Evolutionary conservation across 2,797 vertebrate species (phyloP).

Genomic region (Gallinago nigripennis): DNA sequence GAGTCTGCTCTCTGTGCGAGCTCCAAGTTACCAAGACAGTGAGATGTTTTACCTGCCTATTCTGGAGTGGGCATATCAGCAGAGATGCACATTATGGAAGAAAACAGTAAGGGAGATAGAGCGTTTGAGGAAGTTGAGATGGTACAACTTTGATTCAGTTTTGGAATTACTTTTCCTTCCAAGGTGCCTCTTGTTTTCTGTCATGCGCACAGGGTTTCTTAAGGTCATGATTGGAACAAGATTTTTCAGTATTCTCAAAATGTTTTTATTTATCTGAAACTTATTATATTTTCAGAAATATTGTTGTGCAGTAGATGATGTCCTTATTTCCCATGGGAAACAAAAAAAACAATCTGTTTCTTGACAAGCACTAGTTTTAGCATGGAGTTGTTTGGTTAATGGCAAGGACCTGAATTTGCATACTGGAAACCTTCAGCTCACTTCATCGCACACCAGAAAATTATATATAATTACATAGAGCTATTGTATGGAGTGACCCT

Average conservation of each 20-base stretch:
- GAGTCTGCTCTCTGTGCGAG: not conserved
- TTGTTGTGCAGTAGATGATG: not conserved
- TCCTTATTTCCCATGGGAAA: not conserved
- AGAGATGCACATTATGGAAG: not conserved
- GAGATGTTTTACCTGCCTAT: not conserved
- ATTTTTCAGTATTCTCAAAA: not conserved
- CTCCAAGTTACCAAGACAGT: accelerated
- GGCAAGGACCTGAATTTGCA: not conserved
- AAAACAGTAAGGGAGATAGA: not conserved
- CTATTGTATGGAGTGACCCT: constrained; percentile 50
- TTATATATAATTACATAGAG: not conserved
- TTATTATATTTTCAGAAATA: not conserved
- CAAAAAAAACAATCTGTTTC: not conserved
- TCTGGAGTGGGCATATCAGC: not conserved
- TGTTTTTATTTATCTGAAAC: not conserved
- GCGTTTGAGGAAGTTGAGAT: not conserved
- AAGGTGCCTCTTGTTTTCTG: not conserved
- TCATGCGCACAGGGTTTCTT: not conserved
- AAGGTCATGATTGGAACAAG: not conserved
- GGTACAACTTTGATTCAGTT: not conserved
- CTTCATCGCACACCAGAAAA: constrained; percentile 11
- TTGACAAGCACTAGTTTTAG: not conserved
- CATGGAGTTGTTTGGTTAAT: not conserved
- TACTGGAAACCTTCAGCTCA: not conserved
- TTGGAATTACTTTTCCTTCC: not conserved